Conservation (phyloP, 1,140 invertebrate genomes). For the Probaryconus sp. region DNA sequence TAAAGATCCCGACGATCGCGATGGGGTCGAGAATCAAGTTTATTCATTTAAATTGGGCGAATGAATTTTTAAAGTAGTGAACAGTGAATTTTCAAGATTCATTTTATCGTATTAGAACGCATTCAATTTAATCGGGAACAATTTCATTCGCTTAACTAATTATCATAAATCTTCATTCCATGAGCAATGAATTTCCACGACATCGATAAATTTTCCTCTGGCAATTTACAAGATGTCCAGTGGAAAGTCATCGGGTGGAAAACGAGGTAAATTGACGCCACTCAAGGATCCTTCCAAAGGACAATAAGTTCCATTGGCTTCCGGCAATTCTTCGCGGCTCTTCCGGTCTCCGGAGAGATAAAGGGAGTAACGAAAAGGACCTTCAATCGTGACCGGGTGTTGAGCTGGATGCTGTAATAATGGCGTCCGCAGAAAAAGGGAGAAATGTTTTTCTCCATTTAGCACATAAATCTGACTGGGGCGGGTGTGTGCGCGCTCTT, state of each 20-base stretch:
- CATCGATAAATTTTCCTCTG: neutral
- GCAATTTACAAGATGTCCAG: constrained; percentile 38
- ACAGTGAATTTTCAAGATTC: no score
- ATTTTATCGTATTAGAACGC: no score
- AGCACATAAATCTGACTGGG: constrained; percentile 76
- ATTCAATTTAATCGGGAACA: no score
- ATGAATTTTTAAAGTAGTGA: no score
- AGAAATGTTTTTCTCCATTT: constrained; percentile 79
- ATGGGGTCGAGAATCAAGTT: no score
- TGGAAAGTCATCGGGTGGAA: constrained; percentile 50
- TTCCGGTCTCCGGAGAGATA: constrained; percentile 48
- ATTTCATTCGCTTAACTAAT: no score
- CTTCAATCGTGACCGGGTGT: constrained; percentile 48
- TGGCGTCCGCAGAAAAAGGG: constrained; percentile 48
- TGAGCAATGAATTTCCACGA: no score
- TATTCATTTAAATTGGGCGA: no score
- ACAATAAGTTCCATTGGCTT: constrained; percentile 63
- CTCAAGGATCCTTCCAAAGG: constrained; percentile 1
- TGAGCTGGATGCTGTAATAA: constrained; percentile 55
- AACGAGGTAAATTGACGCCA: constrained; percentile 47
- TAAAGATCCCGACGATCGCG: no score
- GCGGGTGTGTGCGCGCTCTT: constrained; percentile 48
- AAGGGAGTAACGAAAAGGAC: constrained; percentile 60
- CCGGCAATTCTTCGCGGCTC: constrained; percentile 63
- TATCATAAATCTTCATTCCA: no score